phyloP scores from a whole-genome alignment of 2,113 vertebrate species.

The Perccottus glenii region DNA sequence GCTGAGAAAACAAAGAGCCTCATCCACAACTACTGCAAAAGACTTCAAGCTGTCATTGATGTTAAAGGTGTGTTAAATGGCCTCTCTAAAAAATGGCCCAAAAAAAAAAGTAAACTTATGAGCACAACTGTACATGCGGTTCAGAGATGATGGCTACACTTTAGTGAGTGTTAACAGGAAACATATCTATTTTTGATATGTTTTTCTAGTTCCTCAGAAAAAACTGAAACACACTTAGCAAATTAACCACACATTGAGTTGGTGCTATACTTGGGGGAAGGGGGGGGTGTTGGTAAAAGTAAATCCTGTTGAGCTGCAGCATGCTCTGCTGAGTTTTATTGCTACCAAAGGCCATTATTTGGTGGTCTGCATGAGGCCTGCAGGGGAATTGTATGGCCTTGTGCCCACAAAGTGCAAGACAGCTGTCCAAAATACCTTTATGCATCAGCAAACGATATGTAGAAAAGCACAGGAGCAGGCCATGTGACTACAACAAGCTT shows the following conservation, averaged over 20 bases:
- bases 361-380: slow-evolving; percentile 12
- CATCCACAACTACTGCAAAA: no score
- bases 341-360: slow-evolving; percentile 28
- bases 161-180: not conserved
- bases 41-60: no score
- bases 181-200: slow-evolving; percentile 2
- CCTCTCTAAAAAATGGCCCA: no score
- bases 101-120: no score
- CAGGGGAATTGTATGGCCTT: slow-evolving; percentile 8
- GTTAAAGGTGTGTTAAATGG: no score
- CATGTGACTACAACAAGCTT: not conserved
- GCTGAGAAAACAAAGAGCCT: no score
- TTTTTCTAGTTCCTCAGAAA: not conserved
- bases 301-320: not conserved
- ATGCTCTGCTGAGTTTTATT: slow-evolving; percentile 28
- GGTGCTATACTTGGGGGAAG: not conserved
- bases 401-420: slow-evolving; percentile 23
- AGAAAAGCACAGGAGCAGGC: slow-evolving; percentile 7
- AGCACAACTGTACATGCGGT: no score
- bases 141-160: not conserved
- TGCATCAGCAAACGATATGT: slow-evolving; percentile 20
- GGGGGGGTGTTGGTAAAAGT: not conserved
- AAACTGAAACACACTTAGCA: no score
- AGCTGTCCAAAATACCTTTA: slow-evolving; percentile 31
- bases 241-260: not conserved